These are phyloP conservation scores for Arizona elegans DNA, from an alignment of 2,113 vertebrate genomes.

Conservation along the genomic window DNA sequence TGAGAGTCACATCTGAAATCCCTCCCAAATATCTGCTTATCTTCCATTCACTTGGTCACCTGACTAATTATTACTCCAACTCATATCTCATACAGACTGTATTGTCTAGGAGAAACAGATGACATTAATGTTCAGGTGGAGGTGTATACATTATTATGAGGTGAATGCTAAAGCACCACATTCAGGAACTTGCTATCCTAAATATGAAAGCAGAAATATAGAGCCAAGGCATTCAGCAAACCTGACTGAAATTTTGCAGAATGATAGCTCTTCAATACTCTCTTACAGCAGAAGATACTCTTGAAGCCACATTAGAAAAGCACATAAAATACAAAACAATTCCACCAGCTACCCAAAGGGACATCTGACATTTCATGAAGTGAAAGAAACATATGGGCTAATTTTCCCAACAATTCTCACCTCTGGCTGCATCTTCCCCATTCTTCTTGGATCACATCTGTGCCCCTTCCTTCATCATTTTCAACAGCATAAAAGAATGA, in stretches of 20 bases:
- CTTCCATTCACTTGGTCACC: not conserved
- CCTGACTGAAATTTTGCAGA: conserved; percentile 66
- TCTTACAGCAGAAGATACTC: conserved; percentile 60
- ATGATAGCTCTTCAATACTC: conserved; percentile 66
- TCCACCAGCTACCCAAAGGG: conserved; percentile 46
- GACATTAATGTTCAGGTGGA: not conserved
- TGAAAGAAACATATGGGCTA: not conserved
- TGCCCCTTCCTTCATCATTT: not conserved
- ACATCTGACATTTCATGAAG: conserved; percentile 17
- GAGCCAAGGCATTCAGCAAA: conserved; percentile 63
- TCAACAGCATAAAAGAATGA: not conserved
- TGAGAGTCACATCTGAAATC: not conserved
- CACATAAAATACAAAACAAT: conserved; percentile 60
- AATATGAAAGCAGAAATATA: conserved; percentile 29
- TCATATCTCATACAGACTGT: not conserved
- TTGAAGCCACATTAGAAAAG: conserved; percentile 61
- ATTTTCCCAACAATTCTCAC: not conserved
- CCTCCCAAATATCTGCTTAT: not conserved
- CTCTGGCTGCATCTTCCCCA: not conserved
- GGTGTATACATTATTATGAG: conserved; percentile 17
- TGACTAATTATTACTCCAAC: not conserved
- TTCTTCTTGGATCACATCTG: no score
- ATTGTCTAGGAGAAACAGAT: conserved; percentile 13
- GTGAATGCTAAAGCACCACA: conserved; percentile 52
- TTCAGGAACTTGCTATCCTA: conserved; percentile 53